Conservation (phyloP, 2,113 vertebrate species). For the Solea senegalensis region DNA sequence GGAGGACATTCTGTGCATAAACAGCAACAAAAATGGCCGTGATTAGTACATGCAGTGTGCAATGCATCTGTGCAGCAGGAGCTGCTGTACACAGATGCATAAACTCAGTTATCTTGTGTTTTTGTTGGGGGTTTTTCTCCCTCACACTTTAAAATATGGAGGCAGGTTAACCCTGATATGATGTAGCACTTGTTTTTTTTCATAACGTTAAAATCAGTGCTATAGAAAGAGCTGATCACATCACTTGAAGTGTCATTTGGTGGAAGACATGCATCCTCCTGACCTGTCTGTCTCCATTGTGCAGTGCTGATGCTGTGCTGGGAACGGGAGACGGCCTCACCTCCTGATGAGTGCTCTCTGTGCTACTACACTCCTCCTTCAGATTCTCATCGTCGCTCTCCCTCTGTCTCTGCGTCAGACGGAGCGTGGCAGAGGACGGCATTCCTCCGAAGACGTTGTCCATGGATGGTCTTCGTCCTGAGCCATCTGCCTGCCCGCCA, state of each 20-base stretch:
- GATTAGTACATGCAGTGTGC: too few relatives aligned
- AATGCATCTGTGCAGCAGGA: too few relatives aligned
- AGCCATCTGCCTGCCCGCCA: slow-evolving; percentile 32
- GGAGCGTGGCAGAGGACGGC: slow-evolving; percentile 16
- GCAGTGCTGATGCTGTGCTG: slow-evolving; percentile 52
- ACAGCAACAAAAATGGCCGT: too few relatives aligned
- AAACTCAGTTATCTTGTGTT: too few relatives aligned
- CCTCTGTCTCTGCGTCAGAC: slow-evolving; percentile 69
- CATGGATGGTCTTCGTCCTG: slow-evolving; percentile 44
- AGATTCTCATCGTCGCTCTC: slow-evolving; percentile 91
- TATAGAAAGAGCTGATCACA: slow-evolving; percentile 30
- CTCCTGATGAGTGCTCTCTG: slow-evolving; percentile 96
- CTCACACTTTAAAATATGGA: not conserved
- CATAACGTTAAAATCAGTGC: not conserved
- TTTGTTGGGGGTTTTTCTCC: too few relatives aligned
- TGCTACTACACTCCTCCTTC: slow-evolving; percentile 95
- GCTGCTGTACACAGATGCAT: too few relatives aligned
- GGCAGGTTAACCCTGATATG: not conserved
- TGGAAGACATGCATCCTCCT: slow-evolving; percentile 8
- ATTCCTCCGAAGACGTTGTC: slow-evolving; percentile 51
- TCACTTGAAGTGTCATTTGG: not conserved
- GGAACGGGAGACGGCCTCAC: slow-evolving; percentile 77
- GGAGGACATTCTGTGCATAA: too few relatives aligned
- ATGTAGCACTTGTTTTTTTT: not conserved
- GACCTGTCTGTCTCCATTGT: slow-evolving; percentile 78